These are phyloP conservation scores for Anarsia innoxiella DNA, from an alignment of 2,888 invertebrate species.

Conservation along the genomic window DNA sequence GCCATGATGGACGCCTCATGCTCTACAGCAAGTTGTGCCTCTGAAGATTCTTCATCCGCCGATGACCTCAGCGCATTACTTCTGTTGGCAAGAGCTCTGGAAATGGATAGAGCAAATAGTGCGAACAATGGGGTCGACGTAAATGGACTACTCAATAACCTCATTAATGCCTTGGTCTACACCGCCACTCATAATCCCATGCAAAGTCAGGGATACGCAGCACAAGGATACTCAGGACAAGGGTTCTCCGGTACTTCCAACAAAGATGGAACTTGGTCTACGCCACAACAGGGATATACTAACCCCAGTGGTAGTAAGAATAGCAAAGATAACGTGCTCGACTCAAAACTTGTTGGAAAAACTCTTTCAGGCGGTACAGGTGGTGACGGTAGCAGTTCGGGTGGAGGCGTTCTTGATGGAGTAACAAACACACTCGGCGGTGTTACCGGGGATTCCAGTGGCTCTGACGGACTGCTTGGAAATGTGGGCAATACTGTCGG, in stretches of 20 bases:
- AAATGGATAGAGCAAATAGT: conserved; percentile 19
- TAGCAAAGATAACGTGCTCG: not conserved
- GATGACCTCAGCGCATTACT: conserved; percentile 24
- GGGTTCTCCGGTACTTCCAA: not conserved
- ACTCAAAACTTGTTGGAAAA: not conserved
- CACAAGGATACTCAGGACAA: not conserved
- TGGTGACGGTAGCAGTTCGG: not conserved
- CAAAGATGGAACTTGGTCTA: not conserved
- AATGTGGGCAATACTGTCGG: conserved; percentile 1
- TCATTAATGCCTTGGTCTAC: conserved; percentile 49
- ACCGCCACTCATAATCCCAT: conserved; percentile 34
- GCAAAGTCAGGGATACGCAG: conserved; percentile 2
- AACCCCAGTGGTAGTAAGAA: not conserved
- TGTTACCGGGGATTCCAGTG: conserved; percentile 13
- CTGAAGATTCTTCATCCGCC: not conserved
- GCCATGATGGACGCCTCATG: conserved; percentile 3
- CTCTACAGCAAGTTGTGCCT: not conserved
- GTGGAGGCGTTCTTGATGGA: not conserved
- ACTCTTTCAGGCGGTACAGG: not conserved
- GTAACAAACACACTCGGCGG: conserved; percentile 10
- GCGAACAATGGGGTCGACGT: conserved; percentile 18
- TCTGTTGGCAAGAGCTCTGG: conserved; percentile 23
- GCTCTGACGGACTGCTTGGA: conserved; percentile 5
- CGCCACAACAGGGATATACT: not conserved
- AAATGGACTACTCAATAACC: conserved; percentile 47